These are phyloP conservation scores for Bubo bubo DNA, from an alignment of 2,113 vertebrate genomes.

Conservation along the genomic window DNA sequence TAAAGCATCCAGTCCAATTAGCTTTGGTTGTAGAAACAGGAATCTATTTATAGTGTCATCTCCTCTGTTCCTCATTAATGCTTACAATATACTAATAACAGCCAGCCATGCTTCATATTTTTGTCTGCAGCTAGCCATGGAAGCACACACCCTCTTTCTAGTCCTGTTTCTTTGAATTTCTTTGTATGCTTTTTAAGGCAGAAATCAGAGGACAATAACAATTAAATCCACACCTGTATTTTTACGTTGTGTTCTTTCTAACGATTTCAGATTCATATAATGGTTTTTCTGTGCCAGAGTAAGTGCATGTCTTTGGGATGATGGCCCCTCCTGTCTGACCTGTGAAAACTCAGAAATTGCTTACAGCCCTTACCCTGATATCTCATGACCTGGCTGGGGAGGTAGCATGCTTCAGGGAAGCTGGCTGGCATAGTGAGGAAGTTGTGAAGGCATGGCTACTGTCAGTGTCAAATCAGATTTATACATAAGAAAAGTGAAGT, in stretches of 20 bases:
- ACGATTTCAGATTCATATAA: background rate
- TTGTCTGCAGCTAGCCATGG: background rate
- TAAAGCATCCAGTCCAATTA: background rate
- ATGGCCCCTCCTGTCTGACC: background rate
- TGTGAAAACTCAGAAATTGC: background rate
- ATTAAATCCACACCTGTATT: background rate
- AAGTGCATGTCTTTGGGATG: background rate
- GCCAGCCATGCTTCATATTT: background rate
- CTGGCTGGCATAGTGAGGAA: background rate
- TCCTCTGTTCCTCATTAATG: background rate
- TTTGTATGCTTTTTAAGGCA: background rate
- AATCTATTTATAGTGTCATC: background rate
- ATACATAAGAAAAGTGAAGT: background rate
- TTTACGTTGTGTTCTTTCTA: background rate
- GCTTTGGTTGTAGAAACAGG: background rate
- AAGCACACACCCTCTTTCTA: background rate
- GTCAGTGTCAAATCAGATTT: background rate
- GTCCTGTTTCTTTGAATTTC: background rate
- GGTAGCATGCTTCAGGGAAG: background rate
- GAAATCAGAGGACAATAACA: background rate
- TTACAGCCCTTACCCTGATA: background rate
- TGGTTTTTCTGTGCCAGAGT: background rate
- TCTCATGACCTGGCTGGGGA: background rate
- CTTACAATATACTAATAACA: background rate
- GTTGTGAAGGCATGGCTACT: background rate